These are phyloP conservation scores for Isaurus tuberculatus DNA, from an alignment of 92 coral and sea anemone genomes.

Conservation along the genomic window DNA sequence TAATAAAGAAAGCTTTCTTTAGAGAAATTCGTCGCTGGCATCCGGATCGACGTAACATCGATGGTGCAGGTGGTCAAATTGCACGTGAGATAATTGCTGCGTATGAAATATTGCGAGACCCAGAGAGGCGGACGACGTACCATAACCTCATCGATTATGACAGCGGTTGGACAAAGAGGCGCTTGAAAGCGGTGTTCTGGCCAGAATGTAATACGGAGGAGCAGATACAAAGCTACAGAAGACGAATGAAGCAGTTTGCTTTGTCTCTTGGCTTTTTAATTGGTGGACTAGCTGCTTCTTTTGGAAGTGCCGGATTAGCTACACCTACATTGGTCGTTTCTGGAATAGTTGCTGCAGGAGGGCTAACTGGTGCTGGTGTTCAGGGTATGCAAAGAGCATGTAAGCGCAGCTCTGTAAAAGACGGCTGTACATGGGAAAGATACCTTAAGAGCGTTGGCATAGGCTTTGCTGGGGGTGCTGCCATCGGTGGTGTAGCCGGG, in stretches of 20 bases:
- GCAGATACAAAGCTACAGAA: slow-evolving; percentile 25
- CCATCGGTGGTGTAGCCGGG: slow-evolving; percentile 55
- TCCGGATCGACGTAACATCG: slow-evolving; percentile 53
- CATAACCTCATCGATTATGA: slow-evolving; percentile 62
- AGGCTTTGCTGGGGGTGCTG: slow-evolving; percentile 46
- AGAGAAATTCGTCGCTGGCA: slow-evolving; percentile 62
- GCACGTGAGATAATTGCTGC: slow-evolving; percentile 55
- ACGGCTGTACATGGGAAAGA: slow-evolving; percentile 39
- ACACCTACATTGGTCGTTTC: slow-evolving; percentile 14
- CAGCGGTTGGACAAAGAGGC: slow-evolving; percentile 53
- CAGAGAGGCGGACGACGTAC: slow-evolving; percentile 51
- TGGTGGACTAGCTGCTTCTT: slow-evolving; percentile 26
- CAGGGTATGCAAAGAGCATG: background rate
- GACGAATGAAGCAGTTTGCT: slow-evolving; percentile 18
- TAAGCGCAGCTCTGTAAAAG: slow-evolving; percentile 36
- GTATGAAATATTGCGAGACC: slow-evolving; percentile 33
- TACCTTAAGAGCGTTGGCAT: slow-evolving; percentile 31
- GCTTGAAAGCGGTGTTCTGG: slow-evolving; percentile 55
- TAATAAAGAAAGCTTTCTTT: slow-evolving; percentile 36
- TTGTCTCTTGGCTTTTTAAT: slow-evolving; percentile 24
- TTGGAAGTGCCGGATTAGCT: slow-evolving; percentile 48
- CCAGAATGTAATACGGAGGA: slow-evolving; percentile 61
- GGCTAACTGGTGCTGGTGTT: slow-evolving; percentile 10
- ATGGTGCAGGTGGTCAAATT: slow-evolving; percentile 44
- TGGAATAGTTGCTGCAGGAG: slow-evolving; percentile 30